A percentile compares a stretch with the other conserved stretches of the same genome.
Evolutionary conservation across 2,797 vertebrate genomes (phyloP).

Genomic region (Myioborus miniatus): DNA sequence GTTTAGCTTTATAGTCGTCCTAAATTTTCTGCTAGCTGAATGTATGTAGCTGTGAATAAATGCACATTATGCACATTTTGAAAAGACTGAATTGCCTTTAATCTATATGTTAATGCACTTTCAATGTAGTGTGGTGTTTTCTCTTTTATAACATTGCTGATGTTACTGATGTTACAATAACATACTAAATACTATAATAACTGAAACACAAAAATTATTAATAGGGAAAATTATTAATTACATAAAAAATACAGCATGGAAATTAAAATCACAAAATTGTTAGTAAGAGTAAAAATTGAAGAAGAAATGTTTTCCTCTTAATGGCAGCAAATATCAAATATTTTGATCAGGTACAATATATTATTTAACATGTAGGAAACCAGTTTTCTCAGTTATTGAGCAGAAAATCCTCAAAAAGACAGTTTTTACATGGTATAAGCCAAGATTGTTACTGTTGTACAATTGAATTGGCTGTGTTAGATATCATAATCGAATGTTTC

Average conservation of each 20-base stretch:
- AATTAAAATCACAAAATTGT: neutral
- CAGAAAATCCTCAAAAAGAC: neutral
- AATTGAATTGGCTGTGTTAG: neutral
- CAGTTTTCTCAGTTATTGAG: rapidly evolving
- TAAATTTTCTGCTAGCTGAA: neutral
- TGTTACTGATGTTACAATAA: neutral
- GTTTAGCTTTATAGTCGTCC: neutral
- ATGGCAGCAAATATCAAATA: neutral
- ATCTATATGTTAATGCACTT: constrained; percentile 55
- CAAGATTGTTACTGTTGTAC: neutral
- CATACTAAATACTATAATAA: neutral
- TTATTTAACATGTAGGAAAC: neutral
- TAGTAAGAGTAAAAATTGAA: neutral
- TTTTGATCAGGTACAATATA: neutral
- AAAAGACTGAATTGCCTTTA: constrained; percentile 45
- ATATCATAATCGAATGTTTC: neutral
- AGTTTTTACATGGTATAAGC: neutral
- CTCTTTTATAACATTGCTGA: neutral
- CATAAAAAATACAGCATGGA: neutral
- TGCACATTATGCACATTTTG: neutral
- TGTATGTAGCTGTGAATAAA: constrained; percentile 20
- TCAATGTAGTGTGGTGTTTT: neutral
- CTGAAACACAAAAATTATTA: neutral
- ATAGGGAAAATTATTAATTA: neutral
- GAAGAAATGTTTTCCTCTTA: neutral